Evolutionary conservation across 1,140 invertebrate species (phyloP).

Genomic region (Arion vulgaris): DNA sequence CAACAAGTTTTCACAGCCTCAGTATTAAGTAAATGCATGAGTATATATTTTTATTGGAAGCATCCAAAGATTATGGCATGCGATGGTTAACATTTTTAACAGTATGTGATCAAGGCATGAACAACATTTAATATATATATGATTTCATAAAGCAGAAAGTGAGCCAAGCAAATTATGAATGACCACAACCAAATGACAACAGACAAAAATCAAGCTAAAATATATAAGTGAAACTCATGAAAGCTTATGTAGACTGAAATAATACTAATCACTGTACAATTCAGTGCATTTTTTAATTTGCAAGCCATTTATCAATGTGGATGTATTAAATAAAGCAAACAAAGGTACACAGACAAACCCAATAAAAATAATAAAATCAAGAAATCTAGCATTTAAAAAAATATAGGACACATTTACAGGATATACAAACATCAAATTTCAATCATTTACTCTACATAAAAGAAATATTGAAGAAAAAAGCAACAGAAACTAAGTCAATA

Average conservation of each 20-base stretch:
- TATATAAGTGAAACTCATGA: background rate
- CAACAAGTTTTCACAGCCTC: background rate
- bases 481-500: too few species aligned
- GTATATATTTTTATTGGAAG: constrained; percentile 7
- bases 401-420: too few species aligned
- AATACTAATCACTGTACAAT: background rate
- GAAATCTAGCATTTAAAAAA: too few species aligned
- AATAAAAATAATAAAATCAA: background rate
- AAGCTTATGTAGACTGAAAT: background rate
- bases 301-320: background rate
- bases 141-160: background rate
- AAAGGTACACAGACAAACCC: background rate
- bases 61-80: constrained; percentile 5
- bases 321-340: background rate
- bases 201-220: background rate
- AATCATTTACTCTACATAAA: too few species aligned
- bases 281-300: background rate
- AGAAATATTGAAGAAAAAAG: too few species aligned
- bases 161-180: background rate
- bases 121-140: background rate
- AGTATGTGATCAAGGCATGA: background rate
- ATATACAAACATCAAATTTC: too few species aligned
- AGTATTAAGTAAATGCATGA: constrained; percentile 6
- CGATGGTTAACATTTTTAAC: background rate
- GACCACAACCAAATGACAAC: background rate